Conservation (phyloP, 2,888 invertebrate species). For the Parascotia fuliginaria region DNA sequence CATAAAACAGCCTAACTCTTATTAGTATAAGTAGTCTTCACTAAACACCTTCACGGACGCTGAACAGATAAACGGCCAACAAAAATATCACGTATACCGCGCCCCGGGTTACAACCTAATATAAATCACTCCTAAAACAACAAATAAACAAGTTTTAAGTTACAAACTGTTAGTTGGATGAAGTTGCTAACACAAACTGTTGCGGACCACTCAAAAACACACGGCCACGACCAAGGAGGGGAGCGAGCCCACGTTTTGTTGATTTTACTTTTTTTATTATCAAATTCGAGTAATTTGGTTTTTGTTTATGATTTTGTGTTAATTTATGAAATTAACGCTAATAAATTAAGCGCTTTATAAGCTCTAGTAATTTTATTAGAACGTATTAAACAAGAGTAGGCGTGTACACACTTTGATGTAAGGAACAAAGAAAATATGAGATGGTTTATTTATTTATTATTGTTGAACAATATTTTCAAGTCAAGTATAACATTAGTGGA, state of each 20-base stretch:
- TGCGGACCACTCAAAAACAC: constrained; percentile 15
- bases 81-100: constrained; percentile 34
- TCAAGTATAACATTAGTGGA: too few relatives aligned
- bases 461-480: too few relatives aligned
- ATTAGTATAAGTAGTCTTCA: constrained; percentile 19
- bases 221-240: background rate
- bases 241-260: background rate
- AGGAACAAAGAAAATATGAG: too few relatives aligned
- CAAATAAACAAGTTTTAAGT: constrained; percentile 46
- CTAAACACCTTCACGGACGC: constrained; percentile 38
- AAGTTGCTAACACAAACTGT: constrained; percentile 38
- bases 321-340: too few relatives aligned
- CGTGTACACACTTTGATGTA: too few relatives aligned
- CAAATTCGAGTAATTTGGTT: too few relatives aligned
- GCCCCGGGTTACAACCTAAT: constrained; percentile 28
- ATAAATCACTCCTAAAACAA: constrained; percentile 49
- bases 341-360: too few relatives aligned
- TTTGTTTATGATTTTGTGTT: too few relatives aligned
- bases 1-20: constrained; percentile 26
- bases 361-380: too few relatives aligned
- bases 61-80: constrained; percentile 41
- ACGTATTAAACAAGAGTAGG: too few relatives aligned
- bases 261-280: too few relatives aligned
- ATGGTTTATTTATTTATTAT: too few relatives aligned
- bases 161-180: constrained; percentile 30